These are phyloP conservation scores for Drosophila paramelanica DNA, from an alignment of 2,888 invertebrate genomes.

Conservation along the genomic window DNA sequence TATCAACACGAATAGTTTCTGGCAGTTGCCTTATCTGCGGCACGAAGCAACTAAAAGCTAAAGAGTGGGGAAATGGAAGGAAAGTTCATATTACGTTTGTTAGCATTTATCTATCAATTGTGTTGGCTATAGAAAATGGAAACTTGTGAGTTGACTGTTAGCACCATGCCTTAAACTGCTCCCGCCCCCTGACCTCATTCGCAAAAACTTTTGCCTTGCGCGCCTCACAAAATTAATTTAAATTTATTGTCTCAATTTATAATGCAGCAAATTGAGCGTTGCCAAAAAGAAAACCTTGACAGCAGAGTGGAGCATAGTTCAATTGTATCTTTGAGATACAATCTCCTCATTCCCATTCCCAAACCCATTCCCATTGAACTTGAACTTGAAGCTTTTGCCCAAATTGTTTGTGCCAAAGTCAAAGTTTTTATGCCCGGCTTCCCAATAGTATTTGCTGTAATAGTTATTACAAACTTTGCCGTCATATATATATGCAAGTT, in stretches of 20 bases:
- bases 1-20: constrained; percentile 10
- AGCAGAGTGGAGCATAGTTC: constrained; percentile 35
- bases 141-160: not conserved
- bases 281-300: constrained; percentile 72
- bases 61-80: not conserved
- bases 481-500: constrained; percentile 39
- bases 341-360: not conserved
- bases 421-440: constrained; percentile 40
- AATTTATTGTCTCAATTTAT: constrained; percentile 80
- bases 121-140: constrained; percentile 20
- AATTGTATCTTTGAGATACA: constrained; percentile 59
- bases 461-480: constrained; percentile 70
- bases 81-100: constrained; percentile 20
- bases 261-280: constrained; percentile 68
- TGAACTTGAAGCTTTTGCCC: constrained; percentile 62
- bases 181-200: constrained; percentile 29
- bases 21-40: constrained; percentile 13
- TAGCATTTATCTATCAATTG: constrained; percentile 32
- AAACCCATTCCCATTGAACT: constrained; percentile 60
- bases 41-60: constrained; percentile 4
- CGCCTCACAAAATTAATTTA: constrained; percentile 67
- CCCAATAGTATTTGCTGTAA: constrained; percentile 23
- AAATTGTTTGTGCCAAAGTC: constrained; percentile 74
- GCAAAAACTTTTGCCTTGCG: constrained; percentile 8
- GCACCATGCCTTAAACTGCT: not conserved